phyloP scores from a whole-genome alignment of 1,140 invertebrate species.

The Cylas formicarius region DNA sequence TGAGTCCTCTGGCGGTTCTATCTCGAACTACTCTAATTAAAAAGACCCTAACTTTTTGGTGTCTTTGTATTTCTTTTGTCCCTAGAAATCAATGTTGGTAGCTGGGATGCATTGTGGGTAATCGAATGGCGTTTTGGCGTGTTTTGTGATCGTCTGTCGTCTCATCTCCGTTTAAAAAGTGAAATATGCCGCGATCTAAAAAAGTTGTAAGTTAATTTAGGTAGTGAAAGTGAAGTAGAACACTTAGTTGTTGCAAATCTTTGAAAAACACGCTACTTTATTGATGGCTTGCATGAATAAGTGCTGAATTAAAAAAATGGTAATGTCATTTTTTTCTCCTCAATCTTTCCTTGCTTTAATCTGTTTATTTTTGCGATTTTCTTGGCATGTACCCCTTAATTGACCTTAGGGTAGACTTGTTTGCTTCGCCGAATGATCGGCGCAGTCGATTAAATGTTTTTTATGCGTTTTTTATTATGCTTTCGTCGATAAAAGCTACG shows the following conservation, averaged over 20 bases:
- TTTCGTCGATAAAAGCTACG: constrained; percentile 20
- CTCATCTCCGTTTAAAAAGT: constrained; percentile 21
- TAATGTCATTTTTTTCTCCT: constrained; percentile 39
- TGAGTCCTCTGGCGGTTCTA: constrained; percentile 15
- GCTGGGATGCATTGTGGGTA: constrained; percentile 25
- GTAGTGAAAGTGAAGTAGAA: constrained; percentile 18
- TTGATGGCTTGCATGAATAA: constrained; percentile 24
- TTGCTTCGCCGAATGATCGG: constrained; percentile 1
- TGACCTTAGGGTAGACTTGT: constrained; percentile 12
- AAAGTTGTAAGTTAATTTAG: constrained; percentile 30
- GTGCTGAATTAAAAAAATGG: constrained; percentile 32
- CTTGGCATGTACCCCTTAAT: constrained; percentile 22
- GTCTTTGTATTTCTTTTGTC: constrained; percentile 39
- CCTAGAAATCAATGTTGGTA: constrained; percentile 43
- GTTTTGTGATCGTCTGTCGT: constrained; percentile 19
- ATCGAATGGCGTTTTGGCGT: constrained; percentile 28
- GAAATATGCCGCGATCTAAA: constrained; percentile 34
- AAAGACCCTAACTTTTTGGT: constrained; percentile 41
- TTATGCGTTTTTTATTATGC: constrained; percentile 22
- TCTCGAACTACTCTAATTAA: constrained; percentile 22
- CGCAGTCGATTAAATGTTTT: constrained; percentile 25
- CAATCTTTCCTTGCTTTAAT: constrained; percentile 22
- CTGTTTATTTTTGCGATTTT: constrained; percentile 34
- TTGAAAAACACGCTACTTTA: constrained; percentile 23
- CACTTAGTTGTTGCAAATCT: constrained; percentile 10